Evolutionary conservation across 1,140 invertebrate species (phyloP), one percentile per base, ranked within the genome.

Genomic region (Melanaphis sacchari): DNA sequence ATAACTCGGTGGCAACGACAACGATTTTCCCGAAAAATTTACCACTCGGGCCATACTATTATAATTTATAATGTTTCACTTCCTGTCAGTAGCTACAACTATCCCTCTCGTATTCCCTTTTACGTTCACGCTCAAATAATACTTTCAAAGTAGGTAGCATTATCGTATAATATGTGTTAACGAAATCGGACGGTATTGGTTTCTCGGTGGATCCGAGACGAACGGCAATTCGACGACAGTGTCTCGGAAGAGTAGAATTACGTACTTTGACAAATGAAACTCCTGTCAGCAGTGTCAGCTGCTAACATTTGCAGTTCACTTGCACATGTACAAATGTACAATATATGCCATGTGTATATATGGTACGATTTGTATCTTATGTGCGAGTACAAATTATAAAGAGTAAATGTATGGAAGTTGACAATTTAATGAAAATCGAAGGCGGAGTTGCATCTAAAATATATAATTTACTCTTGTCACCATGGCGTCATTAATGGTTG

Each of bases 231-330:
- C 59, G 31, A n/a, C 59, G 59, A 76, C 26, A 66, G 59, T 18
- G 31, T 76, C 59, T 76, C 8, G 59, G n/a, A n/a, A 76, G 2
- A n/a, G 59, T 15, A 15, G 59, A 76, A 76, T 76, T n/a, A 1
- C 59, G 59, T 76, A 76, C 59, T 76, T 36, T 76, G 59, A 76
- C 59, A 76, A 76, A 76, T 76, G 59, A 76, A 76, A 76, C 59
- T n/a, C 31, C 59, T 76, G 59, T 76, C 59, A 76, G n/a, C 5
- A 11, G 15, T n/a, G n/a, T n/a, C n/a, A n/a, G n/a, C n/a, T n/a
- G n/a, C n/a, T n/a, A n/a, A 15, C 59, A 76, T 76, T 76, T n/a
- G 59, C 31, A 76, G 59, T 76, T n/a, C 59, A n/a, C 15, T 22
- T 66, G 59, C 31, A 66, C 59, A n/a, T 66, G 59, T 59, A 59